Evolutionary conservation across 2,888 invertebrate species (phyloP).

Genomic region (Pyralis farinalis): DNA sequence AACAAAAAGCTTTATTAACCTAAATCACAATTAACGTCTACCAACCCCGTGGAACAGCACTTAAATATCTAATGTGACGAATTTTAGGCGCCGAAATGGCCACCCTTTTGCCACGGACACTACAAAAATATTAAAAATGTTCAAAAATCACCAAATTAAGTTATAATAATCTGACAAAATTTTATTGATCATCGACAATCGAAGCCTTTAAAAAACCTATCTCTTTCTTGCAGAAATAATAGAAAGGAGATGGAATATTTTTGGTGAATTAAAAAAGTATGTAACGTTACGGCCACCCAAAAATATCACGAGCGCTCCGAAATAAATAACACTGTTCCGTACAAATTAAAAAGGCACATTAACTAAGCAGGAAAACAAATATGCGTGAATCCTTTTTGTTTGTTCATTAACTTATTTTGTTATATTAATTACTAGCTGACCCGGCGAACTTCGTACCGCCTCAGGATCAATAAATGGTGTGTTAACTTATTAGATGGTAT

Average conservation of each 20-base stretch:
- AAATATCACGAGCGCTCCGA: neutral
- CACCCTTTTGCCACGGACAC: constrained; percentile 63
- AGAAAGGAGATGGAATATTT: constrained; percentile 13
- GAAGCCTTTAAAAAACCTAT: constrained; percentile 12
- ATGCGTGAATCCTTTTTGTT: too few relatives aligned
- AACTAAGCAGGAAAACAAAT: too few relatives aligned
- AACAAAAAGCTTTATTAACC: constrained; percentile 26
- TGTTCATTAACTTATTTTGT: too few relatives aligned
- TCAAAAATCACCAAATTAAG: constrained; percentile 49
- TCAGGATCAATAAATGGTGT: too few relatives aligned
- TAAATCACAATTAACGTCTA: constrained; percentile 40
- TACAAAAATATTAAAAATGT: constrained; percentile 38
- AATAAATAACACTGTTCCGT: constrained; percentile 1
- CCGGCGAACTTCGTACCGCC: too few relatives aligned
- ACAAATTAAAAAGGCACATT: too few relatives aligned
- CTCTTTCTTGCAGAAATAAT: constrained; percentile 9
- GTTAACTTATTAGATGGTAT: too few relatives aligned
- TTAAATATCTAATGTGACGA: constrained; percentile 37
- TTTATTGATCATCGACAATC: constrained; percentile 6
- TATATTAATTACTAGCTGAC: too few relatives aligned
- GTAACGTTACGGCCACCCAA: constrained; percentile 33
- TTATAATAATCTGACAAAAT: constrained; percentile 36
- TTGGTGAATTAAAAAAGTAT: constrained; percentile 6
- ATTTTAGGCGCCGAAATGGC: constrained; percentile 58
- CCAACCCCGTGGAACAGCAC: constrained; percentile 29